A percentile compares a stretch with the other conserved stretches of the same genome.
Conservation (phyloP, 2,888 invertebrate genomes). For the Hirtodrosophila alboralis region DNA sequence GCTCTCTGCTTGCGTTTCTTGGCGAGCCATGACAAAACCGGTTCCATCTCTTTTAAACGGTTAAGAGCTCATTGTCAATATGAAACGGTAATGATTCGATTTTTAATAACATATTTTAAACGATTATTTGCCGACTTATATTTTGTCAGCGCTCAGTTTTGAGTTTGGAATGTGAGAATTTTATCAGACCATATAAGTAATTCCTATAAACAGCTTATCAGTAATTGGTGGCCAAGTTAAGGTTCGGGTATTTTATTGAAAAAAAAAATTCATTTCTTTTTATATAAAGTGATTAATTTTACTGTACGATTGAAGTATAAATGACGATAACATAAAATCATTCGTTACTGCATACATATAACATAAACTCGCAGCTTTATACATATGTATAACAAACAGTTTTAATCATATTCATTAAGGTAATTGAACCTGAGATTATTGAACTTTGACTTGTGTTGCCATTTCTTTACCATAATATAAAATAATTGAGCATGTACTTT, state of each 20-base stretch:
- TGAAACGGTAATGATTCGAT: slow-evolving; percentile 28
- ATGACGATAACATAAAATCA: background rate
- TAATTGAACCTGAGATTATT: slow-evolving; percentile 21
- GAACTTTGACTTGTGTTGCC: slow-evolving; percentile 13
- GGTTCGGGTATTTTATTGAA: background rate
- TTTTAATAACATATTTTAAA: slow-evolving; percentile 21
- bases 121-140: slow-evolving; percentile 4
- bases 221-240: slow-evolving; percentile 1
- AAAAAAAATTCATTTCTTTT: too few species aligned
- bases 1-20: slow-evolving; percentile 28
- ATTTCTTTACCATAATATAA: background rate
- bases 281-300: slow-evolving; percentile 17
- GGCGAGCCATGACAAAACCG: slow-evolving; percentile 42
- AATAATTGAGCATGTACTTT: background rate
- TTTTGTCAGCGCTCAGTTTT: background rate
- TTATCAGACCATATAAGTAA: slow-evolving; percentile 8
- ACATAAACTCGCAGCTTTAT: background rate
- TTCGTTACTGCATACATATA: background rate
- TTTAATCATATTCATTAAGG: background rate
- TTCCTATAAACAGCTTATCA: slow-evolving; percentile 31
- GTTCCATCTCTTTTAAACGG: slow-evolving; percentile 56
- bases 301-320: slow-evolving; percentile 2
- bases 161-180: slow-evolving; percentile 16
- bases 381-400: background rate
- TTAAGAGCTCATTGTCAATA: slow-evolving; percentile 8